A percentile compares a stretch with the other conserved stretches of the same genome.
phyloP scores from a whole-genome alignment of 1,140 invertebrate species.

The Caerostris extrusa region DNA sequence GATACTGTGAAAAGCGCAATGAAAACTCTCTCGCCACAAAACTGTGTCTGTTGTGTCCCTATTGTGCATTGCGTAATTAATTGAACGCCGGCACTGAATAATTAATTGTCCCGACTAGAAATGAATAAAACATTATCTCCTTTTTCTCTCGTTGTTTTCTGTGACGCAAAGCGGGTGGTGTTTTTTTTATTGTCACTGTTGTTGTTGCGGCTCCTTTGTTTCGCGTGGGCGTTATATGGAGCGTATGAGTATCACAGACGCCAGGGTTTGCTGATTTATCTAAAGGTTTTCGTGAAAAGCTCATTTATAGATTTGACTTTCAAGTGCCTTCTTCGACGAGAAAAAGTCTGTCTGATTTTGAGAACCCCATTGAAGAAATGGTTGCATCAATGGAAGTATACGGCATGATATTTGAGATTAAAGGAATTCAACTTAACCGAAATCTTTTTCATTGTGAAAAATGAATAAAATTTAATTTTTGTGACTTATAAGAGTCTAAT shows the following conservation, averaged over 20 bases:
- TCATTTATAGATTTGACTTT: background rate
- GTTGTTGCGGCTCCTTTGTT: too few relatives aligned
- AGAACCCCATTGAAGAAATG: too few relatives aligned
- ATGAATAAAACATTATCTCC: constrained; percentile 47
- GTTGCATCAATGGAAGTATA: too few relatives aligned
- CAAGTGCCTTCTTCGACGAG: background rate
- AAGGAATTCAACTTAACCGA: too few relatives aligned
- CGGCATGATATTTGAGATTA: too few relatives aligned
- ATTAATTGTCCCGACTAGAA: background rate
- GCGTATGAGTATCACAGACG: constrained; percentile 14
- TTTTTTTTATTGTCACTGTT: too few relatives aligned
- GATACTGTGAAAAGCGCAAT: background rate
- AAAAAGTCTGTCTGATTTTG: too few relatives aligned
- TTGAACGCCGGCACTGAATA: constrained; percentile 18
- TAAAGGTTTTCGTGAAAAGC: constrained; percentile 27
- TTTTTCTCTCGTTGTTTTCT: background rate
- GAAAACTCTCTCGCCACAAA: constrained; percentile 19
- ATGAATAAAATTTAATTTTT: too few relatives aligned
- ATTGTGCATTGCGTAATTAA: constrained; percentile 45
- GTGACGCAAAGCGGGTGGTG: background rate
- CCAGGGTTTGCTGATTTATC: background rate
- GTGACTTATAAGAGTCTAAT: too few relatives aligned
- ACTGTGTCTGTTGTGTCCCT: background rate
- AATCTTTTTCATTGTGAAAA: too few relatives aligned
- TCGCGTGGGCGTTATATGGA: constrained; percentile 8